phyloP scores from a whole-genome alignment of 2,113 vertebrate species.

The Chroicocephalus ridibundus region DNA sequence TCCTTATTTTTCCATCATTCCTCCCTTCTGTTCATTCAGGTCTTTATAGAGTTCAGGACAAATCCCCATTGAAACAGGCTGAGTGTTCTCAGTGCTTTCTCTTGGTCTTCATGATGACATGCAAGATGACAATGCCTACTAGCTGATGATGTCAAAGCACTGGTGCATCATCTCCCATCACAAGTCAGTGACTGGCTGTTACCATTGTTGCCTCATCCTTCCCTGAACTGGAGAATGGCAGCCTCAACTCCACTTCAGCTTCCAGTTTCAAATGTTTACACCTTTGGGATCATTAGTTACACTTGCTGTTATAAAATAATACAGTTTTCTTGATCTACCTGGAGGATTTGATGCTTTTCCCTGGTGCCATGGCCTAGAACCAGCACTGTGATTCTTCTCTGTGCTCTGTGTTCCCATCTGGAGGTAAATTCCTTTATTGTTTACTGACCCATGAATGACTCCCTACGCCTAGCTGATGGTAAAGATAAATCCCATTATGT shows the following conservation, averaged over 20 bases:
- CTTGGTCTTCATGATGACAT: fast-evolving
- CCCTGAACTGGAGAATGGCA: neutral
- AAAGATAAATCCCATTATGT: neutral
- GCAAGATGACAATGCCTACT: neutral
- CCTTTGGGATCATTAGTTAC: neutral
- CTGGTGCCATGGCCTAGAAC: neutral
- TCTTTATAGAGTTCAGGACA: neutral
- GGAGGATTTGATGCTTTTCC: neutral
- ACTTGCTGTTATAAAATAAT: neutral
- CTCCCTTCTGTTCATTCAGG: neutral
- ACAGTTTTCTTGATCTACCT: neutral
- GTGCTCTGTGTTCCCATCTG: neutral
- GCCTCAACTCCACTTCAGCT: neutral
- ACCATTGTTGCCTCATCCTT: neutral
- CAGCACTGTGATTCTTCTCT: neutral
- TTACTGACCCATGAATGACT: neutral
- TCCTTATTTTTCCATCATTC: neutral
- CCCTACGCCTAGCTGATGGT: neutral
- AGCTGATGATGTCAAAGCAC: neutral
- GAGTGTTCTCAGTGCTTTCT: neutral
- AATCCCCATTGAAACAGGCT: neutral
- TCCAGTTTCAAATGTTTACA: neutral
- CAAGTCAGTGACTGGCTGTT: neutral
- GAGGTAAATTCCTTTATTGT: neutral
- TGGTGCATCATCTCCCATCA: neutral